A percentile compares a stretch with the other conserved stretches of the same genome.
Evolutionary conservation across 2,797 vertebrate genomes (phyloP).

Genomic region (Dendrocincla tyrannina): DNA sequence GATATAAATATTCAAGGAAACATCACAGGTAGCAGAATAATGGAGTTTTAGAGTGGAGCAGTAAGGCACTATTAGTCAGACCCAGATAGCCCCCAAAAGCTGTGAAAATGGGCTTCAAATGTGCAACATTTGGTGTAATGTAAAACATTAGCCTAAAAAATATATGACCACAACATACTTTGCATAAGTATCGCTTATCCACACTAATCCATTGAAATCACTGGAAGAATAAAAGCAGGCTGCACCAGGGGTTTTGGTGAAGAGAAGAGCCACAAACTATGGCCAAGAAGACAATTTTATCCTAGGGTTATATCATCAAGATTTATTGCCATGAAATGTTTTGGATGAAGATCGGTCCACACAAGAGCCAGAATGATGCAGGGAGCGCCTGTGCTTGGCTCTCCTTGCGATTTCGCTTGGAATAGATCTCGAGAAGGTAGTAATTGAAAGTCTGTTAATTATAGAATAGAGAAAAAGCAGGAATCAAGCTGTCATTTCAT

Average conservation of each 20-base stretch:
- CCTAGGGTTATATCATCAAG: neutral
- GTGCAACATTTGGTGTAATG: neutral
- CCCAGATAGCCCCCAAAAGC: neutral
- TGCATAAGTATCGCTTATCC: neutral
- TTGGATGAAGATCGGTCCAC: neutral
- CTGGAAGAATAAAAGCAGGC: neutral
- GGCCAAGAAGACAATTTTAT: neutral
- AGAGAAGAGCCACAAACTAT: neutral
- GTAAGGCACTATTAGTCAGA: neutral
- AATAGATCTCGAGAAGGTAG: neutral
- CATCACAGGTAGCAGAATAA: constrained; percentile 24
- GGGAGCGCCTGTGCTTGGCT: neutral
- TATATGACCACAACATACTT: neutral
- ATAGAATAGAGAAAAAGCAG: neutral
- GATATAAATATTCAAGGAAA: constrained; percentile 19
- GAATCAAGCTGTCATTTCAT: constrained; percentile 35
- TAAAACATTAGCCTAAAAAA: constrained; percentile 4
- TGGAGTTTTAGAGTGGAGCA: neutral
- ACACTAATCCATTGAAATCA: neutral
- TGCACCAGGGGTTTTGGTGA: neutral
- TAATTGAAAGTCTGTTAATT: constrained; percentile 38
- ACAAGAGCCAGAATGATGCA: neutral
- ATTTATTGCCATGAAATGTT: neutral
- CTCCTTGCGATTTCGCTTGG: neutral
- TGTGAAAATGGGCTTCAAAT: neutral